Base-by-base conservation (phyloP, 2,888 invertebrate genomes). In the Athetis lepigone region DNA sequence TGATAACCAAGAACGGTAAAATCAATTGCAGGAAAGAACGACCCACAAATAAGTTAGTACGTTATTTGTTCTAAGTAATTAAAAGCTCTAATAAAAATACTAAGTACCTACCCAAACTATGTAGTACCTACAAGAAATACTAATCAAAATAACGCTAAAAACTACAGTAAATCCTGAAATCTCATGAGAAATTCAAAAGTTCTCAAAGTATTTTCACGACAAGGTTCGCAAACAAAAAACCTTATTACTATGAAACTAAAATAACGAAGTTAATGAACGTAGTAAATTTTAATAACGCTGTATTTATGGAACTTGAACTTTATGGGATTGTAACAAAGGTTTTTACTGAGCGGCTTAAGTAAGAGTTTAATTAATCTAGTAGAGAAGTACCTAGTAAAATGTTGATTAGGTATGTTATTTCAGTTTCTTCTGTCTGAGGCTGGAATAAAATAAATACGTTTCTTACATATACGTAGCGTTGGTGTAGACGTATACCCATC, bases 171-270 rank as follows among this genome's bases (percentile, higher is more conserved):
- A 25, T 19, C 19, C n/a, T 33, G n/a, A 57, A 58, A 5, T 18
- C 37, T 27, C 25, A 21, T 5, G 40, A 46, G 45, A 69, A 70
- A 19, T 47, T 29, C 21, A 29, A 2, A 37, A 36, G 27, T 47
- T 36, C 23, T 47, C 16, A 1, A 23, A 27, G 21, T 47, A 18
- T 54, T 65, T 72, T 27, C 21, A 55, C 29, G 33, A 68, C 40
- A 54, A 3, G 27, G 42, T 67, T 39, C 7, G 33, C 40, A 73
- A 73, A 67, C 56, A 61, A 66, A 64, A 40, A 60, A 46, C 39
- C 57, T 40, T 36, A 57, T 64, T 56, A 62, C 45, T 19, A 13
- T 39, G 16, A 70, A 70, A 63, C 23, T 37, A 3, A 59, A 57
- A 51, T 63, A 52, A 61, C 55, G 27, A 16, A 52, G 19, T 55